These are phyloP conservation scores for Tetramorium bicarinatum DNA, from an alignment of 2,888 invertebrate species.

Conservation along the genomic window DNA sequence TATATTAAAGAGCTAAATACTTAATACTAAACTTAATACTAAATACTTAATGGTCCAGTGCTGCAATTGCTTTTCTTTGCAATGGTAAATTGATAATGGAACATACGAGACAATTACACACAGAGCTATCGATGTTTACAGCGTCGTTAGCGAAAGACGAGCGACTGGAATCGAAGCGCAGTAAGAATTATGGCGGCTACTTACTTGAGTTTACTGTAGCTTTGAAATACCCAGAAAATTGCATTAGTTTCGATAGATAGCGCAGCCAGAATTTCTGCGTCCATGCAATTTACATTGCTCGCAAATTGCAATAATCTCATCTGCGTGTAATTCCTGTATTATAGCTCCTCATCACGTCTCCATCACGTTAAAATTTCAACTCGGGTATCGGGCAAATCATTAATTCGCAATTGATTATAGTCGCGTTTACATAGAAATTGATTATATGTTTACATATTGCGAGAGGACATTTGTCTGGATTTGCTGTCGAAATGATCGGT, in stretches of 20 bases:
- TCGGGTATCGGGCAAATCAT: background rate
- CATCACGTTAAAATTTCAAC: background rate
- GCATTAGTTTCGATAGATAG: conserved; percentile 13
- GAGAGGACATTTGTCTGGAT: background rate
- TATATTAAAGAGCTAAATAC: background rate
- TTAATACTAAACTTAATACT: no score
- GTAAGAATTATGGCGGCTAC: conserved; percentile 20
- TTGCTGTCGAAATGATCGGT: background rate
- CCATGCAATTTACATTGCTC: conserved; percentile 5
- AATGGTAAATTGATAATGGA: conserved; percentile 4
- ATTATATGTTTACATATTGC: background rate
- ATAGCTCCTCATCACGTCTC: background rate
- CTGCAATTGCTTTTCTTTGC: background rate
- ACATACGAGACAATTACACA: conserved; percentile 41
- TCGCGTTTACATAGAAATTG: background rate
- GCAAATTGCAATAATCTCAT: conserved; percentile 15
- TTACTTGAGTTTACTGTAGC: conserved; percentile 27
- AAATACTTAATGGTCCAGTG: background rate
- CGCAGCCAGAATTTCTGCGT: conserved; percentile 5
- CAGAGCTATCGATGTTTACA: conserved; percentile 40
- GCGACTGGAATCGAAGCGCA: conserved; percentile 16
- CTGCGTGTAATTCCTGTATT: background rate
- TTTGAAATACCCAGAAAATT: conserved; percentile 23
- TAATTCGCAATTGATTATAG: background rate
- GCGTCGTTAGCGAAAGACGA: conserved; percentile 43